Evolutionary conservation across 2,113 vertebrate species (phyloP), one percentile per base, ranked within the genome.

Genomic region (Spermophilus dauricus): DNA sequence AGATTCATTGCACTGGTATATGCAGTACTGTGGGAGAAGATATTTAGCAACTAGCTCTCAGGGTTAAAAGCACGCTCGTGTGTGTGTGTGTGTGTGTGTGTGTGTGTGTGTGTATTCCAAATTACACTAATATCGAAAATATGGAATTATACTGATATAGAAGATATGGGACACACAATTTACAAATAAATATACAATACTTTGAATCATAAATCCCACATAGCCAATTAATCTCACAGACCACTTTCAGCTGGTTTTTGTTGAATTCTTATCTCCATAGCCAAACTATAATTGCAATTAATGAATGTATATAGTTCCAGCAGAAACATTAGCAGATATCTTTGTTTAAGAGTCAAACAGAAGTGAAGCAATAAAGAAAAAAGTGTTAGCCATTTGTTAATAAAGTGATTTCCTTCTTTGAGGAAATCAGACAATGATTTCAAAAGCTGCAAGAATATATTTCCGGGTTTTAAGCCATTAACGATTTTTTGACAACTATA

Each of bases 381-480:
- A 76, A 89, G 51, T 5, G 22, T 56, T 26, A 82, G 22, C 26
- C 34, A 30, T 84, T 85, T 88, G 45, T 69, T 72, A 67, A 42
- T 67, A 76, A 75, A 42, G 20, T 37, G 20, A 45, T 73, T 80
- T 34, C 45, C 17, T 58, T 83, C 12, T 69, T 42, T 61, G n/a
- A 65, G 69, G 69, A 39, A 13, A 0, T 80, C 75, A 75, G 39
- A 12, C 32, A 53, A 53, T 70, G 24, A 81, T 78, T 93, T 78
- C 34, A 83, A 81, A 67, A 30, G 17, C 86, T 75, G 13, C 20
- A 89, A 90, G 81, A 72, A 67, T 7, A 2, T 34, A 20, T 69
- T 91, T 95, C 83, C n/a, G 37, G 12, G 73, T 65, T 95, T 84
- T 58, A 42, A 63, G 42, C 77, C 80, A 16, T 18, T 77, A 8